Base-by-base conservation (phyloP, 2,888 invertebrate species). In the Amblyjoppa fuscipennis region DNA sequence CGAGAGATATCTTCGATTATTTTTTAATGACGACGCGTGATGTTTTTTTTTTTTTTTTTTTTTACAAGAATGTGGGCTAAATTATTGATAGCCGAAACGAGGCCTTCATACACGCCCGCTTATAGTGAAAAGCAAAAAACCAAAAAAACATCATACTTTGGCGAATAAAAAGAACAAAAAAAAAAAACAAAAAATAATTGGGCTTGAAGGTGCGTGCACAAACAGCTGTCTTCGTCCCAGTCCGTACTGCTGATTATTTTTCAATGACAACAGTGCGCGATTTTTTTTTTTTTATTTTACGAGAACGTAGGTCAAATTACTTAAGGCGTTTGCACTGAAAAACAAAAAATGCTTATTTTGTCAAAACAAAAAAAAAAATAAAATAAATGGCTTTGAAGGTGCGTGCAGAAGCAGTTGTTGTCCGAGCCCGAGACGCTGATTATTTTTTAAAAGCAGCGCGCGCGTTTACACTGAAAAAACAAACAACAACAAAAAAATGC, bases 351-450 rank as follows among this genome's bases (percentile, higher is more conserved):
- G 11, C 7, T 16, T 20, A 34, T 66, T 51, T 70, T 66, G 64
- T 71, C 66, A 74, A 81, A 84, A 75, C 69, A 56, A 76, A 53
- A 51, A 53, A 20, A 71, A 70, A 79, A 38, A 13, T 81, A 84
- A 69, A 41, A 70, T 41, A 76, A 87, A 95, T 95, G 95, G 95
- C 95, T 95, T 95, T 94, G 95, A 96, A 97, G 97, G 96, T 97
- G 97, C 95, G 96, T 97, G 96, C 96, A 96, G 94, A 96, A 95
- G 95, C 95, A 95, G 94, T 95, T 96, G 90, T 89, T 92, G 95
- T 96, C 97, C 94, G 97, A 97, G 94, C 96, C 96, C 95, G 96
- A 97, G 95, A 97, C 97, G 94, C 97, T 97, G 95, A 96, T 97
- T 20, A 20, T 20, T 20, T 20, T 20, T 20, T 20, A 20, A 20